Evolutionary conservation across 2,888 invertebrate genomes (phyloP), one percentile per base, ranked within the genome.

Genomic region (Atethmia centrago): DNA sequence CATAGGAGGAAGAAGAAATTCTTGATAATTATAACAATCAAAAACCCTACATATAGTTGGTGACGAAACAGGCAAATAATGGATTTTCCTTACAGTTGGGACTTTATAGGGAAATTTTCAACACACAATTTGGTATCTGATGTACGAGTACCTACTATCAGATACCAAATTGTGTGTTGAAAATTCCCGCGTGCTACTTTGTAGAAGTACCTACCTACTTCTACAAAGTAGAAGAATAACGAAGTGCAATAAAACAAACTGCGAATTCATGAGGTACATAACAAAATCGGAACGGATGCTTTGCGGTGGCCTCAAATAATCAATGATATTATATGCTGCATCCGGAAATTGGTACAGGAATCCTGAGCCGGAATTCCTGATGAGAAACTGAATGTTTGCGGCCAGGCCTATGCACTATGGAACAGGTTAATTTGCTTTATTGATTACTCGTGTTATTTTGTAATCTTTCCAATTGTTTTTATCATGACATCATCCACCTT

Each of bases 231-330:
- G n/a, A 31, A 40, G 12, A 51, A 76, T 56, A 47, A 42, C n/a
- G 42, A 31, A 21, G 21, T 31, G 21, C 31, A 63, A 58, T 8
- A 47, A 45, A 77, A 58, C 36, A 14, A 28, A 21, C 78, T 19
- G n/a, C 25, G 10, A 58, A 59, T 80, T 56, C 51, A 80, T 80
- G 45, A 80, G 40, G 25, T 73, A 12, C 28, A 62, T 80, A 63
- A 73, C 49, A 56, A 77, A 74, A 64, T 36, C 28, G 21, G 36
- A 61, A 40, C 66, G 77, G 65, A 77, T 66, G 80, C 80, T 73
- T 47, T 77, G 80, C 63, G 74, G 77, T 74, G 31, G 10, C 59
- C 68, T 76, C 63, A 76, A 64, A 68, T 64, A 81, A 68, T 68
- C 78, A 49, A 63, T 55, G 53, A 81, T 64, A 76, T 76, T 80